These are phyloP conservation scores for Gasterosteus nipponicus DNA, from an alignment of 2,113 vertebrate genomes.

Conservation along the genomic window DNA sequence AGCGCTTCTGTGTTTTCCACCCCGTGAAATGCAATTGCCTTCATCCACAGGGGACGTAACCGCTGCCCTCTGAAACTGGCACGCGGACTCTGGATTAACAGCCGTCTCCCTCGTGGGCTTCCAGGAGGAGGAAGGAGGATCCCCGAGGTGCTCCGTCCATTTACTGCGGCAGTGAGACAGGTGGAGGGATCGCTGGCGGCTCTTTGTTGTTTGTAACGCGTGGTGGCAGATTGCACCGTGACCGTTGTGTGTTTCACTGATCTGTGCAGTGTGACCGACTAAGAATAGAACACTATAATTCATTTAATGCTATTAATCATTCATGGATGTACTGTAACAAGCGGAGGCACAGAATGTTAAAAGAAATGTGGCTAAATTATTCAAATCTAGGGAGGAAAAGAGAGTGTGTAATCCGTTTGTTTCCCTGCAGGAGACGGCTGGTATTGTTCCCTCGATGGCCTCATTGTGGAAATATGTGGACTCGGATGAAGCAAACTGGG, in stretches of 20 bases:
- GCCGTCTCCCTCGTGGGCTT: conserved; percentile 1
- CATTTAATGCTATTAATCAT: conserved; percentile 67
- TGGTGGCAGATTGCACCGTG: neutral
- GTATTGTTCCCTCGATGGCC: neutral
- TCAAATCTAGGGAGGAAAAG: conserved; percentile 6
- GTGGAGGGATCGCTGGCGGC: neutral
- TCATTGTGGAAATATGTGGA: too few species aligned
- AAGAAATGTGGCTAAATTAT: conserved; percentile 72
- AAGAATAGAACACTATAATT: conserved; percentile 64
- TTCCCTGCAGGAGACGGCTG: neutral
- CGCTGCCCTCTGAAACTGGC: conserved; percentile 34
- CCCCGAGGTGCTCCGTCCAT: neutral
- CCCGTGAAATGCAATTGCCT: conserved; percentile 70
- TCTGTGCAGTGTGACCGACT: conserved; percentile 42
- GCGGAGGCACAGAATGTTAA: conserved; percentile 56
- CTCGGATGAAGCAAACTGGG: neutral
- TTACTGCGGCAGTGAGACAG: neutral
- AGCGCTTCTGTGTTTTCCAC: conserved; percentile 61
- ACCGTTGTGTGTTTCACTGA: conserved; percentile 13
- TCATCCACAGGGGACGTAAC: conserved; percentile 61
- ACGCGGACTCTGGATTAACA: conserved; percentile 43
- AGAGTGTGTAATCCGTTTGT: neutral
- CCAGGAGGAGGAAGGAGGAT: neutral
- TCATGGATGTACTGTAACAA: conserved; percentile 67
- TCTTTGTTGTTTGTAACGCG: neutral